Evolutionary conservation across 2,888 invertebrate species (phyloP).

Genomic region (Mythimna ferrago): DNA sequence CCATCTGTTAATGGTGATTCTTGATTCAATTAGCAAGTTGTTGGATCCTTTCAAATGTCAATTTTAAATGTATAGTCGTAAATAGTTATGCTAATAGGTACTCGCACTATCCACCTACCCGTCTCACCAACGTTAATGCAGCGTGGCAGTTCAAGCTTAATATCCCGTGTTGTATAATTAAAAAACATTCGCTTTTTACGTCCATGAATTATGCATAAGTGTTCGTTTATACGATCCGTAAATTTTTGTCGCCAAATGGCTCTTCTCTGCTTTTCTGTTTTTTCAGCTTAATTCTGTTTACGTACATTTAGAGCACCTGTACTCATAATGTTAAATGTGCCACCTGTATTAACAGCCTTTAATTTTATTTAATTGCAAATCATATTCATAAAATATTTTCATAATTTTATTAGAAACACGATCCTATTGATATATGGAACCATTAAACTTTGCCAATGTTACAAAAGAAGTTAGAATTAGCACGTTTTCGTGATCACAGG

Average conservation of each 20-base stretch:
- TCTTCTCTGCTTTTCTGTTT: conserved; percentile 76
- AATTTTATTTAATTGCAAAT: background rate
- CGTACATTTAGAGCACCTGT: conserved; percentile 61
- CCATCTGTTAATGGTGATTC: conserved; percentile 30
- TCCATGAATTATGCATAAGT: conserved; percentile 89
- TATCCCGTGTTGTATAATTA: conserved; percentile 89
- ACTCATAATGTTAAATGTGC: conserved; percentile 62
- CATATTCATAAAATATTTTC: background rate
- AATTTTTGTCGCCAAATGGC: conserved; percentile 85
- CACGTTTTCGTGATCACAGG: conserved; percentile 79
- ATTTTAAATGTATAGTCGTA: background rate
- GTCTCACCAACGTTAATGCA: conserved; percentile 75
- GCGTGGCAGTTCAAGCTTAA: conserved; percentile 84
- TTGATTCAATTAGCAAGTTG: conserved; percentile 27
- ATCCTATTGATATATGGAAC: background rate
- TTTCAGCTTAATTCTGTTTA: conserved; percentile 72
- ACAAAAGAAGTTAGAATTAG: conserved; percentile 2
- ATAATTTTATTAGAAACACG: background rate
- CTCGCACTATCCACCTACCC: background rate
- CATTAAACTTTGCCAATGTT: conserved; percentile 15
- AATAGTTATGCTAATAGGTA: conserved; percentile 18
- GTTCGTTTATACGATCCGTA: conserved; percentile 88
- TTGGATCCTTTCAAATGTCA: background rate
- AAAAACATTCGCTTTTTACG: conserved; percentile 89
- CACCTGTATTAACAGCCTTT: conserved; percentile 22